Percentiles rank a stretch among this genome's conserved stretches.
Conservation (phyloP, 1,140 invertebrate species). For the Xylocopa sonorina region DNA sequence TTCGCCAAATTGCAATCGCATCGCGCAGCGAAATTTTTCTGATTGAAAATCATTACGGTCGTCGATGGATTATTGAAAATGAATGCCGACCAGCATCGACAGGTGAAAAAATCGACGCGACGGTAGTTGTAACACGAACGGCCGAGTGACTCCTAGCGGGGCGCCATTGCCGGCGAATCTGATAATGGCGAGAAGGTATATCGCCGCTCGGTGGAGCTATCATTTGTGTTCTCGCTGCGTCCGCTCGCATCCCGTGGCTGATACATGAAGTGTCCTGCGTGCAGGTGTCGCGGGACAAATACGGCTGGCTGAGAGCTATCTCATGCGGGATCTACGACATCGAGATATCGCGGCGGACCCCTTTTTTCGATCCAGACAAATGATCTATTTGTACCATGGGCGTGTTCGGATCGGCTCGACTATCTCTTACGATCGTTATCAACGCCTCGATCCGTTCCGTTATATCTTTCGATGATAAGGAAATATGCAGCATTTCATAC, state of each 20-base stretch:
- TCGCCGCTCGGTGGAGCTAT: slow-evolving; percentile 44
- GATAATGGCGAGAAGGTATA: slow-evolving; percentile 64
- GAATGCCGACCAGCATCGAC: slow-evolving; percentile 12
- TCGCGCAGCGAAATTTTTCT: too few relatives aligned
- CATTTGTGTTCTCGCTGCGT: slow-evolving; percentile 62
- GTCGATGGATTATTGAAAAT: slow-evolving; percentile 29
- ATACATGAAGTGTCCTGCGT: slow-evolving; percentile 70
- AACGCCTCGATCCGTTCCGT: neutral
- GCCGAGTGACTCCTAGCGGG: slow-evolving; percentile 62
- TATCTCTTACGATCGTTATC: neutral
- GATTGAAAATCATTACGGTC: neutral
- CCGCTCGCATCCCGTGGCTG: slow-evolving; percentile 54
- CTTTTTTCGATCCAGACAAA: slow-evolving; percentile 52
- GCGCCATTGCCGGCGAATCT: slow-evolving; percentile 67
- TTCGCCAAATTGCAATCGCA: too few relatives aligned
- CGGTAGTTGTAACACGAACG: slow-evolving; percentile 50
- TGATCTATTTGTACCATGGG: slow-evolving; percentile 46
- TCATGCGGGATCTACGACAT: slow-evolving; percentile 71
- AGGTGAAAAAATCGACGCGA: slow-evolving; percentile 27
- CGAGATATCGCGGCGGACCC: slow-evolving; percentile 56
- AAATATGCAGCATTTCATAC: neutral
- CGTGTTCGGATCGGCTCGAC: slow-evolving; percentile 5
- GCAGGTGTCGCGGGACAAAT: slow-evolving; percentile 76
- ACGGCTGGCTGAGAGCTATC: slow-evolving; percentile 62
- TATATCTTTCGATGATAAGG: neutral